Evolutionary conservation across 2,797 vertebrate species (phyloP).

Genomic region (Alauda arvensis): DNA sequence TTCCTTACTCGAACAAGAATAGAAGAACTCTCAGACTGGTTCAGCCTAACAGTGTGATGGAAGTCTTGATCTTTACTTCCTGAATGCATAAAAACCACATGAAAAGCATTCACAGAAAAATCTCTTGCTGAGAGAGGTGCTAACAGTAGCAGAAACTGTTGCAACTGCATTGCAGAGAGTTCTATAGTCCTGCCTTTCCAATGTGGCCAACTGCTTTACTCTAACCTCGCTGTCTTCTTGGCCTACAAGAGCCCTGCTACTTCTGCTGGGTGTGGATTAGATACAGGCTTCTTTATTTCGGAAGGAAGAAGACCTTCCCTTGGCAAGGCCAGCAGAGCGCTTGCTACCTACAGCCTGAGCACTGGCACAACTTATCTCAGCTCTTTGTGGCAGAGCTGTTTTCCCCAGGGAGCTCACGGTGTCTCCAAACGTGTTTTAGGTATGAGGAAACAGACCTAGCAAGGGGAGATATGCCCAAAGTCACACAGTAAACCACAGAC

Average conservation of each 20-base stretch:
- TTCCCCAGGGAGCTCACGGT: background rate
- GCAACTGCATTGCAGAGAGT: background rate
- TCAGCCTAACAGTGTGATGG: background rate
- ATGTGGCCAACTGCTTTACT: background rate
- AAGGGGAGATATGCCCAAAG: background rate
- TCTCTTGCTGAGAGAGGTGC: background rate
- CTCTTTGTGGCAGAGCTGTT: background rate
- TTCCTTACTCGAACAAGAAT: background rate
- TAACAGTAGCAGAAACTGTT: background rate
- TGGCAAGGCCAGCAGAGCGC: background rate
- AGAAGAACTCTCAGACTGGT: background rate
- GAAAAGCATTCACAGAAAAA: background rate
- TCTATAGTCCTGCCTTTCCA: background rate
- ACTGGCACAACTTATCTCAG: background rate
- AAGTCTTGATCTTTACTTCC: background rate
- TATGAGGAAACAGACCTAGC: background rate
- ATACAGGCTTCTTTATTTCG: background rate
- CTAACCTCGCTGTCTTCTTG: background rate
- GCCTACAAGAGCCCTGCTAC: background rate
- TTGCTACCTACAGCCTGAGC: background rate
- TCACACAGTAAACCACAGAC: background rate
- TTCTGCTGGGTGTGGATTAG: background rate
- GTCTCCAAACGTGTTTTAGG: background rate
- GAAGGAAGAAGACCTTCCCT: background rate
- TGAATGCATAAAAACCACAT: background rate